A percentile compares a stretch with the other conserved stretches of the same genome.
These are phyloP conservation scores for Cephus cinctus DNA, from an alignment of 1,140 invertebrate genomes.

Conservation along the genomic window DNA sequence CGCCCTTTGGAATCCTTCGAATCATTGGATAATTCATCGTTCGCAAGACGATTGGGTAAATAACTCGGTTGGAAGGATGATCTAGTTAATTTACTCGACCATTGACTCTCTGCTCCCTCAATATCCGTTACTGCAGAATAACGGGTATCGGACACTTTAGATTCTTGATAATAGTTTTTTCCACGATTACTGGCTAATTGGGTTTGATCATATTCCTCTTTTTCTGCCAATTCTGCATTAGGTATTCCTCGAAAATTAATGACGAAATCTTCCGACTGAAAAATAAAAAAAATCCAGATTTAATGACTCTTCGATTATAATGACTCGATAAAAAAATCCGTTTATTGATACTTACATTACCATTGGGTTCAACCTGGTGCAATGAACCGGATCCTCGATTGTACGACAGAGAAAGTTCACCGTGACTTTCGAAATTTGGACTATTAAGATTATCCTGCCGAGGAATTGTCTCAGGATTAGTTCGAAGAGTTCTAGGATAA, in stretches of 20 bases:
- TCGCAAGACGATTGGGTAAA: constrained; percentile 53
- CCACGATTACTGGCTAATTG: constrained; percentile 24
- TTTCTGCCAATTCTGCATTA: constrained; percentile 13
- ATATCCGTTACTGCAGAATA: constrained; percentile 33
- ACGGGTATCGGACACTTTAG: constrained; percentile 5
- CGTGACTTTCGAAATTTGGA: constrained; percentile 2
- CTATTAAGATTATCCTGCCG: too few species aligned
- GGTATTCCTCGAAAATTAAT: constrained; percentile 39
- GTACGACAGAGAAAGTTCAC: constrained; percentile 28
- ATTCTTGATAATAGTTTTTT: constrained; percentile 20
- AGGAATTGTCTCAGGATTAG: too few species aligned
- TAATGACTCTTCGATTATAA: too few species aligned
- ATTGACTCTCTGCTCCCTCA: constrained; percentile 59
- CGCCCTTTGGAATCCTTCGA: constrained; percentile 14
- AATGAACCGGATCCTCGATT: constrained; percentile 13
- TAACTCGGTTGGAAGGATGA: constrained; percentile 60
- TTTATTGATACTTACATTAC: background rate
- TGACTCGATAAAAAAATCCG: background rate
- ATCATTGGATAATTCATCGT: constrained; percentile 35
- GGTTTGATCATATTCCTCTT: constrained; percentile 35
- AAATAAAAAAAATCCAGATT: too few species aligned
- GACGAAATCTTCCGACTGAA: constrained; percentile 34
- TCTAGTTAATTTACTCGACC: constrained; percentile 63
- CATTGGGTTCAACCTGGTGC: background rate
- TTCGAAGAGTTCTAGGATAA: constrained; percentile 37